Percentiles rank a stretch among this genome's conserved stretches.
Evolutionary conservation across 1,140 invertebrate species (phyloP).

Genomic region (Sipha flava): DNA sequence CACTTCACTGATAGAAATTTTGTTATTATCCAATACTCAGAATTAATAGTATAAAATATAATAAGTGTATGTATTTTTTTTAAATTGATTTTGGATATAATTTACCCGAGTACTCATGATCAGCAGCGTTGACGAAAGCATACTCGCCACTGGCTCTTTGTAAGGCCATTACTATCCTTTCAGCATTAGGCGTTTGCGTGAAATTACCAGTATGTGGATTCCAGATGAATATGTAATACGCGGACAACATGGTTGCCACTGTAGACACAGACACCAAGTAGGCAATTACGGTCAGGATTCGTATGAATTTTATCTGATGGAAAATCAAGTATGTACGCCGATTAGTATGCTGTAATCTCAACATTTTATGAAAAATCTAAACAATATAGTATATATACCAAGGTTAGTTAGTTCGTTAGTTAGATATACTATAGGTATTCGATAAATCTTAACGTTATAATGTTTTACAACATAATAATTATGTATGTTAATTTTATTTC

Average conservation of each 20-base stretch:
- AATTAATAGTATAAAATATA: too few species aligned
- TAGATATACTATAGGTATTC: too few species aligned
- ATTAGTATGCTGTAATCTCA: too few species aligned
- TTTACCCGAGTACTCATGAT: not conserved
- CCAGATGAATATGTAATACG: conserved; percentile 96
- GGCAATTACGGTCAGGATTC: conserved; percentile 88
- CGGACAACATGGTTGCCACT: conserved; percentile 85
- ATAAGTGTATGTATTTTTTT: too few species aligned
- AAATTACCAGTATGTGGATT: conserved; percentile 53
- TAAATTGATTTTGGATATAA: not conserved
- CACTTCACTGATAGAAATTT: too few species aligned
- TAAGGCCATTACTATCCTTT: not conserved
- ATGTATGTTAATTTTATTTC: too few species aligned
- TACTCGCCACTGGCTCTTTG: not conserved
- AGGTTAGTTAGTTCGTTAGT: too few species aligned
- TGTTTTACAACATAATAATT: too few species aligned
- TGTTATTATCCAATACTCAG: too few species aligned
- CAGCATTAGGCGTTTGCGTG: not conserved
- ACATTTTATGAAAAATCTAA: not conserved
- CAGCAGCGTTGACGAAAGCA: not conserved
- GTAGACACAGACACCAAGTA: conserved; percentile 92
- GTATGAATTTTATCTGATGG: conserved; percentile 66
- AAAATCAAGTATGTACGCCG: too few species aligned
- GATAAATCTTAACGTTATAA: too few species aligned
- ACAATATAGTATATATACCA: not conserved